Evolutionary conservation across 2,888 invertebrate genomes (phyloP), one percentile per base, ranked within the genome.

Genomic region (Melipona beecheii): DNA sequence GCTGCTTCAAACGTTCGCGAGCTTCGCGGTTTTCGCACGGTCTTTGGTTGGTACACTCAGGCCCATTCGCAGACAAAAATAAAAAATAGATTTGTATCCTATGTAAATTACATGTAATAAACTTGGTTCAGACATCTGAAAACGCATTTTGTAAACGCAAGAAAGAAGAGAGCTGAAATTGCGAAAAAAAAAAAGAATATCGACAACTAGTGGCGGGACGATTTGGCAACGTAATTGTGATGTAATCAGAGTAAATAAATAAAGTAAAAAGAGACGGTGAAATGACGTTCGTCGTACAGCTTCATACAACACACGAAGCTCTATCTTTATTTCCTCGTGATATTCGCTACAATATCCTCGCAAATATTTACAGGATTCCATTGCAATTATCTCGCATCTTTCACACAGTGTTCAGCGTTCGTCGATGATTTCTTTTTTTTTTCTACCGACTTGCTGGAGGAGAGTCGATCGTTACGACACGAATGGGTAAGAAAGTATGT

Each of bases 321-420:
- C 70, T 79, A 66, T 81, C 70, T 89, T 89, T 89, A 89, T 87
- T 89, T 86, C 78, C 50, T 80, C 79, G 69, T 78, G 84, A 86
- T 81, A 78, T 27, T 75, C 81, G 58, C 87, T 89, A 89, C 89
- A 89, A 71, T 87, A 81, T 87, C 83, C 87, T 87, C 84, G 87
- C 89, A 89, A 69, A 82, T 89, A 89, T 89, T 89, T 89, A 89
- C 89, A 89, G 82, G 71, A 82, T 83, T 81, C 73, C 75, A 64
- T 80, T 81, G 75, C 81, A 65, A 27, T 50, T 76, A 72, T 68
- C 65, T 72, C 70, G 68, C 56, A 11, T 74, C 84, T 89, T 58
- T n/a, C 15, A 58, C 86, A 87, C 86, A 89, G 84, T 84, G 60
- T 86, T 66, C 72, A 58, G 60, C 68, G 27, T 76, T 73, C 75